Conservation (phyloP, 2,113 vertebrate species). For the Neolamprologus fasciatus region DNA sequence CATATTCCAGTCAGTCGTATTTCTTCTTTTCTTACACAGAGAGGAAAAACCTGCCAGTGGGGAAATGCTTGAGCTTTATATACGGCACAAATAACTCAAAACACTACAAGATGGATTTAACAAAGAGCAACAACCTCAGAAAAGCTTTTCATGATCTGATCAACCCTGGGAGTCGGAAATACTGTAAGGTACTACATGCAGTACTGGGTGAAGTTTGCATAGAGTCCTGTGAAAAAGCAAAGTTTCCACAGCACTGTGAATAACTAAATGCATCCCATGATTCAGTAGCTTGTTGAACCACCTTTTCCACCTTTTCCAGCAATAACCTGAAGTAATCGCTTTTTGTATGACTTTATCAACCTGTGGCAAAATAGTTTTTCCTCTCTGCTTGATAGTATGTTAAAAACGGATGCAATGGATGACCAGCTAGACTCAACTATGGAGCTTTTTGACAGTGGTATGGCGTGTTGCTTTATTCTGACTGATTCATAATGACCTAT, state of each 20-base stretch:
- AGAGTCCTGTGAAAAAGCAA: neutral
- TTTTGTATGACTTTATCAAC: neutral
- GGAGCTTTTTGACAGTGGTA: neutral
- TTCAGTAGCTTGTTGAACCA: neutral
- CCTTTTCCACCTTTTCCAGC: neutral
- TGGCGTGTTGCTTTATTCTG: neutral
- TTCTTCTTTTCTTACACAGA: neutral
- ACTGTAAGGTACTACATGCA: neutral
- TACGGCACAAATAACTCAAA: neutral
- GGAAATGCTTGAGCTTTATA: neutral
- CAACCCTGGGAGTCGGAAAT: neutral
- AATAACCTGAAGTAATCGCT: neutral
- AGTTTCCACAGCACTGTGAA: neutral
- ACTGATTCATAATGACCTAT: neutral
- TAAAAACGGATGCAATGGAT: neutral
- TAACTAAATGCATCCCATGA: neutral
- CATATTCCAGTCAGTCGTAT: neutral
- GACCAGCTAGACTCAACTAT: neutral
- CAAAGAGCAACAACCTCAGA: neutral
- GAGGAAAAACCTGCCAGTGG: neutral
- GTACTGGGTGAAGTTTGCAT: neutral
- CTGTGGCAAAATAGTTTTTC: neutral
- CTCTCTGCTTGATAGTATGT: neutral
- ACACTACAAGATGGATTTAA: neutral
- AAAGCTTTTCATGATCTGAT: neutral